Conservation (phyloP, 2,888 invertebrate genomes). For the Epistrophe grossulariae region DNA sequence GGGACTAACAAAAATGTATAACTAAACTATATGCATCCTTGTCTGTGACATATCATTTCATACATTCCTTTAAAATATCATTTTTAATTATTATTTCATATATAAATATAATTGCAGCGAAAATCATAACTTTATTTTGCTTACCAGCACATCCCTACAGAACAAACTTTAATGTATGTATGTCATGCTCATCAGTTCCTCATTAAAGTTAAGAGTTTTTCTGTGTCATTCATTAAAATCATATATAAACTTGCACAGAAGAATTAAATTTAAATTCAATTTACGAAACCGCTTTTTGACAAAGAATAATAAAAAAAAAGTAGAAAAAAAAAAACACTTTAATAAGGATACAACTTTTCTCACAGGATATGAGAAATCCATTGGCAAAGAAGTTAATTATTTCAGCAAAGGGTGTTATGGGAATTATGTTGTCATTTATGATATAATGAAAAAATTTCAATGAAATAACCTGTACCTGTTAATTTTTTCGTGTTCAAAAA, state of each 20-base stretch:
- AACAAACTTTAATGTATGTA: background rate
- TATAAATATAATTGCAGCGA: background rate
- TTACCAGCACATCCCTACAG: background rate
- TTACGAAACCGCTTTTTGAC: slow-evolving; percentile 7
- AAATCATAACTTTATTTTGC: background rate
- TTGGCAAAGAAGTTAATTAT: slow-evolving; percentile 26
- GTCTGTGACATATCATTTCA: background rate
- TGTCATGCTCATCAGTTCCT: slow-evolving; percentile 1
- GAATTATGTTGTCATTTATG: background rate
- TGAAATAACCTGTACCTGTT: background rate
- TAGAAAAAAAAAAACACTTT: background rate
- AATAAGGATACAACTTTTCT: slow-evolving; percentile 26
- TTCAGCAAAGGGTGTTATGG: background rate
- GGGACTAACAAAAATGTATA: too few relatives aligned
- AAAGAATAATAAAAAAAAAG: background rate
- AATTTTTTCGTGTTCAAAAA: background rate
- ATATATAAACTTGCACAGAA: background rate
- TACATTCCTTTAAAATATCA: background rate
- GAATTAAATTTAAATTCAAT: slow-evolving; percentile 25
- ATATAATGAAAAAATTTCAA: background rate
- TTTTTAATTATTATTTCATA: background rate
- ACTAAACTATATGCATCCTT: background rate
- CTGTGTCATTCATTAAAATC: slow-evolving; percentile 8
- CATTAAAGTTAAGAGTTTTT: slow-evolving; percentile 10
- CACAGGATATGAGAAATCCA: slow-evolving; percentile 29